Base-by-base conservation (phyloP, 2,888 invertebrate genomes). In the Strigamia maritima region DNA sequence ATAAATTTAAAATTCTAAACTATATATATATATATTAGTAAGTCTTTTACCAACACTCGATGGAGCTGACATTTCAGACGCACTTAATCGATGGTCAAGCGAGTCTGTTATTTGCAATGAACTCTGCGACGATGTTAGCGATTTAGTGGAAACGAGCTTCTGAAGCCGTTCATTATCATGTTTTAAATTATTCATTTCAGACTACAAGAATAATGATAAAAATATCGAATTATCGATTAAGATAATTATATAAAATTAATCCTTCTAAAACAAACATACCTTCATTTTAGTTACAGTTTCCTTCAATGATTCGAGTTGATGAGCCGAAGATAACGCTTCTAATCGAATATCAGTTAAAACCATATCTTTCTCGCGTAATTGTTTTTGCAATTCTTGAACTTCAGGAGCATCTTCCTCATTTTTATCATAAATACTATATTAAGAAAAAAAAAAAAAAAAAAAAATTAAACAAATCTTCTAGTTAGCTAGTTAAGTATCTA, bases 251-350 rank as follows among this genome's bases (percentile, higher is more conserved):
- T 12, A 26, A 22, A 60, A 60, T 19, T 24, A 60, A 60, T n/a
- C 16, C 2, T 22, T 60, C 4, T 0, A 28, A 70, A 70, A 38
- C 12, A 74, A 16, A 87, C 89, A 86, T 87, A 94, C 94, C 89
- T 96, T 92, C 95, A 98, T 96, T 87, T 95, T 95, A 86, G 94
- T 95, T 84, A 99, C 95, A 77, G 97, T 95, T 85, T 99, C 98
- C 86, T 96, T 94, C 24, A 98, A 89, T 83, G 94, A 96, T 86
- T 98, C 98, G 79, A 99, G 89, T 86, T 99, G 98, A 86, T 98
- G 97, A 3, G 98, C 98, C 0, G 97, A 97, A 83, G 96, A 96
- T 40, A 99, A 88, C 8, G 98, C 98, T 87, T 99, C 98, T 81
- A 99, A 89, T 81, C 98, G 90, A 81, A 98, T 97, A 86, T 99